These are phyloP conservation scores for Maccullochella peelii DNA, from an alignment of 2,113 vertebrate species.

Conservation along the genomic window DNA sequence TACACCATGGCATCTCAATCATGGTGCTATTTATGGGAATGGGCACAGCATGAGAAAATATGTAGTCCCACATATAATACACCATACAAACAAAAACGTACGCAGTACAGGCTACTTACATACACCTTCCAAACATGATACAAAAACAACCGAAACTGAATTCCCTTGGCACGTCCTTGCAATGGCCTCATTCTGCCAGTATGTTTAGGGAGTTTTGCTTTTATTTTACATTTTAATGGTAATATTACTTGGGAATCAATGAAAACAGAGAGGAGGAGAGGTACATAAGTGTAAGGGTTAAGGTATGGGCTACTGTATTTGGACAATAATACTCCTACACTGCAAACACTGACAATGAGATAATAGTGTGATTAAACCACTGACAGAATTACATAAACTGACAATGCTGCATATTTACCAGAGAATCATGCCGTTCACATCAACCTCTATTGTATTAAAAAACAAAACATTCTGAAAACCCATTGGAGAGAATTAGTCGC, in stretches of 20 bases:
- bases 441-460: not conserved
- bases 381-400: not conserved
- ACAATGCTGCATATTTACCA: not conserved
- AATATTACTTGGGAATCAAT: not conserved
- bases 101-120: not conserved
- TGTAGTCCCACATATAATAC: not conserved
- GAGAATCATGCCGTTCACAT: not conserved
- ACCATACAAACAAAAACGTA: constrained; percentile 25
- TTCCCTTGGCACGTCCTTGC: not conserved
- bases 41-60: not conserved
- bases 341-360: not conserved
- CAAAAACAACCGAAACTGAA: not conserved
- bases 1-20: constrained; percentile 19
- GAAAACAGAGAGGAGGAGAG: not conserved
- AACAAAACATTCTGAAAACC: not conserved
- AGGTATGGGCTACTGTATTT: not conserved
- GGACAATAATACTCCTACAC: not conserved
- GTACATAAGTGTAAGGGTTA: not conserved
- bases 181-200: constrained; percentile 21
- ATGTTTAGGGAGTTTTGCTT: not conserved
- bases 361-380: not conserved
- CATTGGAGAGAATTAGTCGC: not conserved
- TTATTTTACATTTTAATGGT: not conserved
- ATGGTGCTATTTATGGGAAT: constrained; percentile 21
- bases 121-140: not conserved